phyloP scores from a whole-genome alignment of 2,797 vertebrate genomes.

The Sphenopsis melanotis region DNA sequence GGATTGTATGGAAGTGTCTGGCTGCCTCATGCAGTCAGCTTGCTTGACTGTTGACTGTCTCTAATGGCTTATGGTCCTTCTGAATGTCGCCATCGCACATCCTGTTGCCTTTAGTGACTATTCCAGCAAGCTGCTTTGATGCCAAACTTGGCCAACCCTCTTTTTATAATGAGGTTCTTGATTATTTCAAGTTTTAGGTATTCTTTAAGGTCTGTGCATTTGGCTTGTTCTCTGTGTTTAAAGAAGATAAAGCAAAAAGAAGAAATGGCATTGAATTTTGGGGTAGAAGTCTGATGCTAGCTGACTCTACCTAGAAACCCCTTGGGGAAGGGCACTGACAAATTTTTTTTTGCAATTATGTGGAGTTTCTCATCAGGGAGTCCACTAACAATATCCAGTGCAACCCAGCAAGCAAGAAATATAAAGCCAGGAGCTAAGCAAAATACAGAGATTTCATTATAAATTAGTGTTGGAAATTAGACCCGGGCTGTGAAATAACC shows the following conservation, averaged over 20 bases:
- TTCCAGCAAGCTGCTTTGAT: neutral
- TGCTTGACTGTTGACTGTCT: neutral
- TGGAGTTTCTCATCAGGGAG: neutral
- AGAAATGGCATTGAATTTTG: neutral
- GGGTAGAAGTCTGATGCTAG: neutral
- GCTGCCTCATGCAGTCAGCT: neutral
- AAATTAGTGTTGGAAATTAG: conserved; percentile 46
- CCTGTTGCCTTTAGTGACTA: neutral
- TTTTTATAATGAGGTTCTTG: neutral
- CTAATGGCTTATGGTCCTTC: neutral
- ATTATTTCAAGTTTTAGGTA: neutral
- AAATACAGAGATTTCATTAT: conserved; percentile 23
- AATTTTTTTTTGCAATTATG: neutral
- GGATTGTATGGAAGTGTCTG: neutral
- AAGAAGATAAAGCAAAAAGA: neutral
- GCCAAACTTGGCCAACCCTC: neutral
- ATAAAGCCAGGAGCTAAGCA: conserved; percentile 25
- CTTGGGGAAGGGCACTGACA: neutral
- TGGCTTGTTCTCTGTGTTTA: neutral
- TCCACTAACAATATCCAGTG: conserved; percentile 12
- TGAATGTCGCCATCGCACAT: neutral
- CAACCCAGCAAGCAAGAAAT: neutral
- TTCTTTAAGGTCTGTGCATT: neutral
- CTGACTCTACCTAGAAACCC: neutral
- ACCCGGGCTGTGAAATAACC: conserved; percentile 21